Percentiles rank a stretch among this genome's conserved stretches.
These are phyloP conservation scores for Torymus aiolomorphi DNA, from an alignment of 2,888 invertebrate genomes.

Conservation along the genomic window DNA sequence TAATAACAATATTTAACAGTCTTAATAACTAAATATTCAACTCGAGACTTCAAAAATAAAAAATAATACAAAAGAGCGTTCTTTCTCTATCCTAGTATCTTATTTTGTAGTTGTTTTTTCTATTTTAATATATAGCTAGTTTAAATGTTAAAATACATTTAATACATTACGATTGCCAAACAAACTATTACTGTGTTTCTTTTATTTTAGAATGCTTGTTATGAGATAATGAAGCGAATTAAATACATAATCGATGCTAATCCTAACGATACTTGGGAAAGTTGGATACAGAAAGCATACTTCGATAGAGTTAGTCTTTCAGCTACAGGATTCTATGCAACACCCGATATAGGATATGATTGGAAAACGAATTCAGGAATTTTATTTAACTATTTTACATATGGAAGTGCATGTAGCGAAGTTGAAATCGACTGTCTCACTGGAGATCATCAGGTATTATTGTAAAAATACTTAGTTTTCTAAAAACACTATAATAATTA, in stretches of 20 bases:
- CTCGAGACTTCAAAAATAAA: too few species aligned
- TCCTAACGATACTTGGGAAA: constrained; percentile 88
- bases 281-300: constrained; percentile 87
- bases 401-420: constrained; percentile 88
- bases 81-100: too few species aligned
- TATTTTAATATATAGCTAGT: too few species aligned
- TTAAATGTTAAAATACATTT: too few species aligned
- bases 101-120: too few species aligned
- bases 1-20: too few species aligned
- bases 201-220: constrained; percentile 82
- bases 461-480: background rate
- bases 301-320: constrained; percentile 85
- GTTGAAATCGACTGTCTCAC: constrained; percentile 95
- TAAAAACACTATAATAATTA: too few species aligned
- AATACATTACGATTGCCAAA: too few species aligned
- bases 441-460: constrained; percentile 86
- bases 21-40: too few species aligned
- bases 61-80: too few species aligned
- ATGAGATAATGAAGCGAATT: constrained; percentile 83
- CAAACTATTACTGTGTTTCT: background rate
- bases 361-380: constrained; percentile 82
- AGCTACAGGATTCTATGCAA: constrained; percentile 87
- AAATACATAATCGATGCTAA: constrained; percentile 84
- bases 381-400: constrained; percentile 88
- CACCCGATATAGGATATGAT: constrained; percentile 84